Percentiles rank a stretch among this genome's conserved stretches.
Evolutionary conservation across 1,140 invertebrate species (phyloP).

Genomic region (Kradibia gibbosae): DNA sequence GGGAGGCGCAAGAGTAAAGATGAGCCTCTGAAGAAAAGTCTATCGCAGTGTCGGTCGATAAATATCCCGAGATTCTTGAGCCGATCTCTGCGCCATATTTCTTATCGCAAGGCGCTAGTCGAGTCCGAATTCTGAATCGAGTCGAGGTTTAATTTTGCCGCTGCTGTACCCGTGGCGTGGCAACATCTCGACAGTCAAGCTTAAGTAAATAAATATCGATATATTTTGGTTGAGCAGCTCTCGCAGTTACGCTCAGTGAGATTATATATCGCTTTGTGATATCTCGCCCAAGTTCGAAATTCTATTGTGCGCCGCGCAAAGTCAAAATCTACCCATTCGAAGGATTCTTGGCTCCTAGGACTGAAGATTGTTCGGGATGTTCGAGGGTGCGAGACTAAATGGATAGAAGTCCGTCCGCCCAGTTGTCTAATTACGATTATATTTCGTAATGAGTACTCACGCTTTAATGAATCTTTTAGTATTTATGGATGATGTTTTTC

Average conservation of each 20-base stretch:
- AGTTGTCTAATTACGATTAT: too few relatives aligned
- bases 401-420: not conserved
- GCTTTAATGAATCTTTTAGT: too few relatives aligned
- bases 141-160: conserved; percentile 24
- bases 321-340: conserved; percentile 31
- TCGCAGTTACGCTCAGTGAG: not conserved
- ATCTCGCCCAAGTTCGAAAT: conserved; percentile 31
- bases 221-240: conserved; percentile 29
- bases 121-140: too few relatives aligned
- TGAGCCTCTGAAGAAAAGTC: conserved; percentile 28
- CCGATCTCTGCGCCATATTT: conserved; percentile 26
- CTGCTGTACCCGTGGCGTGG: not conserved
- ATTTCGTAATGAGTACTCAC: too few relatives aligned
- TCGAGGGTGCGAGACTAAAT: not conserved
- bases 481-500: too few relatives aligned
- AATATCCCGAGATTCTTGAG: not conserved
- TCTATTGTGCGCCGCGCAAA: conserved; percentile 28
- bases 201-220: conserved; percentile 48
- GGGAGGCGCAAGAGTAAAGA: not conserved
- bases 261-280: conserved; percentile 25
- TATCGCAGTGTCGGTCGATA: conserved; percentile 37
- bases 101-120: conserved; percentile 6
- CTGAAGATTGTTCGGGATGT: not conserved
- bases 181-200: conserved; percentile 15
- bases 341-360: not conserved